phyloP scores from a whole-genome alignment of 2,888 invertebrate species.

The Tineola bisselliella region DNA sequence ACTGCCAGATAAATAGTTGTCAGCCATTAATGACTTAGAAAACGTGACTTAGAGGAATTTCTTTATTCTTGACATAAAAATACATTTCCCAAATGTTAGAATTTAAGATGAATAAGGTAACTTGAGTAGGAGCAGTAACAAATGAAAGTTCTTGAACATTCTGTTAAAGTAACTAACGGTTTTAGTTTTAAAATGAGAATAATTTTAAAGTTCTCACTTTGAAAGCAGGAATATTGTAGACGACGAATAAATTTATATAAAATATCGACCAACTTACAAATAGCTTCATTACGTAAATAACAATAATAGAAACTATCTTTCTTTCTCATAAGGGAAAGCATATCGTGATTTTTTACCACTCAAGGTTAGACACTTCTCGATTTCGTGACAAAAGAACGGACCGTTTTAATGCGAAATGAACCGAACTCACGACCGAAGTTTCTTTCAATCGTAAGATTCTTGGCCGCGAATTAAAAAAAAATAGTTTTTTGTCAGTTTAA shows the following conservation, averaged over 20 bases:
- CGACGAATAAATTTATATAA: too few species aligned
- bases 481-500: slow-evolving; percentile 28
- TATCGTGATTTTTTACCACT: neutral
- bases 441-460: slow-evolving; percentile 18
- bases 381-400: slow-evolving; percentile 29
- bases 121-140: neutral
- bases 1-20: slow-evolving; percentile 47
- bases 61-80: slow-evolving; percentile 25
- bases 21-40: slow-evolving; percentile 55
- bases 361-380: slow-evolving; percentile 25
- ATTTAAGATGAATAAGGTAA: neutral
- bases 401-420: slow-evolving; percentile 20
- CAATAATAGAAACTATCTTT: neutral
- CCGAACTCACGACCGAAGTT: slow-evolving; percentile 23
- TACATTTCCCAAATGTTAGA: neutral
- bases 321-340: neutral
- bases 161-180: neutral
- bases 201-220: neutral
- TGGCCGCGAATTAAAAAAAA: slow-evolving; percentile 24
- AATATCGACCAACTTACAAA: too few species aligned
- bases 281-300: neutral
- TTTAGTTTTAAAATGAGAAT: neutral
- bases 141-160: too few species aligned
- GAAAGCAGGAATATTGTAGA: too few species aligned
- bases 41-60: slow-evolving; percentile 38